Percentiles rank a stretch among this genome's conserved stretches.
phyloP scores from a whole-genome alignment of 1,140 invertebrate species.

The Zophobas morio region DNA sequence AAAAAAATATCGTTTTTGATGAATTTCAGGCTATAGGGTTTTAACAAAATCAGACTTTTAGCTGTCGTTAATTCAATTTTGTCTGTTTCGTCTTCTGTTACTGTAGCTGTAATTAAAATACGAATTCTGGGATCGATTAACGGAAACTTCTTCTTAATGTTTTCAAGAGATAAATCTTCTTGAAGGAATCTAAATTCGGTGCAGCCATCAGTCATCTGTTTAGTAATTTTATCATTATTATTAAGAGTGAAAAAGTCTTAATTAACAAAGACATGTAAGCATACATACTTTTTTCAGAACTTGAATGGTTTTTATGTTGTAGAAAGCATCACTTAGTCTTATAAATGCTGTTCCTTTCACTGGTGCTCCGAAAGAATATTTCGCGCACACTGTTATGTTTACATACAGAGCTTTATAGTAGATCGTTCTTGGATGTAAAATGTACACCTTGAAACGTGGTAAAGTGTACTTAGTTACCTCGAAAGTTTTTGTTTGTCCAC shows the following conservation, averaged over 20 bases:
- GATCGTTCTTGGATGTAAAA: slow-evolving; percentile 74
- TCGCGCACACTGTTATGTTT: slow-evolving; percentile 74
- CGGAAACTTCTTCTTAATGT: slow-evolving; percentile 42
- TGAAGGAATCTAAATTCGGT: slow-evolving; percentile 68
- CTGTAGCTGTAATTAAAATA: slow-evolving; percentile 69
- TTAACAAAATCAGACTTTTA: slow-evolving; percentile 67
- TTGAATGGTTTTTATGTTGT: slow-evolving; percentile 53
- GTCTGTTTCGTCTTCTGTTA: slow-evolving; percentile 75
- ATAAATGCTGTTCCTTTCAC: slow-evolving; percentile 73
- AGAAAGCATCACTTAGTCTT: slow-evolving; percentile 64
- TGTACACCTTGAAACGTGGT: slow-evolving; percentile 77
- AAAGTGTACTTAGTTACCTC: slow-evolving; percentile 76
- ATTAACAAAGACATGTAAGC: neutral
- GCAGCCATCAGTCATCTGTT: slow-evolving; percentile 67
- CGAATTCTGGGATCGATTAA: slow-evolving; percentile 50
- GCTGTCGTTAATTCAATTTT: slow-evolving; percentile 70
- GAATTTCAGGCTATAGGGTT: slow-evolving; percentile 69
- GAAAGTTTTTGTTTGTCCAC: slow-evolving; percentile 70
- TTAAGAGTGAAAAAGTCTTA: too few species aligned
- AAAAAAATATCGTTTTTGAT: slow-evolving; percentile 72
- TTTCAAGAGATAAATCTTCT: slow-evolving; percentile 65
- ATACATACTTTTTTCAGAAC: slow-evolving; percentile 57
- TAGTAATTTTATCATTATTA: too few species aligned
- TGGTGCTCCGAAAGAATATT: slow-evolving; percentile 79
- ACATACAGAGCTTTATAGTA: slow-evolving; percentile 71